These are phyloP conservation scores for Callipepla californica DNA, from an alignment of 2,113 vertebrate genomes.

Conservation along the genomic window DNA sequence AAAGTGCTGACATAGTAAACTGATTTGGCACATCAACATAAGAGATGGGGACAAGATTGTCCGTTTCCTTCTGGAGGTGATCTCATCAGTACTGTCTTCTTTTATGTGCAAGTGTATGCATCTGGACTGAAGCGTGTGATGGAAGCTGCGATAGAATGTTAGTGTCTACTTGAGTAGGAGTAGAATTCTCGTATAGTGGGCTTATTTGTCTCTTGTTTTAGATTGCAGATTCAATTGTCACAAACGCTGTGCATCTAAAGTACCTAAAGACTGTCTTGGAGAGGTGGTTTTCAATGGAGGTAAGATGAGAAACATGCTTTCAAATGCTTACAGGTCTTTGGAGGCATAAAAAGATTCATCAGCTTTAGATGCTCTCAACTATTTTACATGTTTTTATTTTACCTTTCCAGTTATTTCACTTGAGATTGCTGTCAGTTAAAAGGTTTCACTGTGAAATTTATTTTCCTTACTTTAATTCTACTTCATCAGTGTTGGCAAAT, in stretches of 20 bases:
- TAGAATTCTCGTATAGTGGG: not conserved
- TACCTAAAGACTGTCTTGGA: slow-evolving; percentile 95
- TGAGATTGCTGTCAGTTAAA: not conserved
- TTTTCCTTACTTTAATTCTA: not conserved
- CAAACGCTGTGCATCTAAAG: slow-evolving; percentile 96
- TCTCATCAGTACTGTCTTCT: not conserved
- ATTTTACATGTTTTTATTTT: not conserved
- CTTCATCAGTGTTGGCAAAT: not conserved
- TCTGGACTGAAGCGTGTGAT: not conserved
- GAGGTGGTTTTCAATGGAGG: slow-evolving; percentile 96
- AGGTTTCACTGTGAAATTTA: not conserved
- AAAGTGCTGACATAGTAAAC: slow-evolving; percentile 14
- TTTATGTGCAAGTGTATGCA: not conserved
- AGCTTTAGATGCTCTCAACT: not conserved
- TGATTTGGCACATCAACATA: not conserved
- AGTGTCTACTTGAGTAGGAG: not conserved
- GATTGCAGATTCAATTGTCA: slow-evolving; percentile 98
- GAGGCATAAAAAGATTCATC: not conserved
- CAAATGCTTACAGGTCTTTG: not conserved
- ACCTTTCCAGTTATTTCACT: not conserved
- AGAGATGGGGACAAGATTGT: not conserved
- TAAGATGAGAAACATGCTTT: slow-evolving; percentile 65
- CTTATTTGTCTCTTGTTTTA: slow-evolving; percentile 62
- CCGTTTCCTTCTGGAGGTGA: slow-evolving; percentile 31
- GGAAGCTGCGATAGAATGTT: not conserved